Evolutionary conservation across 2,888 invertebrate species (phyloP), one percentile per base, ranked within the genome.

Genomic region (Phoenoteleia sp.): DNA sequence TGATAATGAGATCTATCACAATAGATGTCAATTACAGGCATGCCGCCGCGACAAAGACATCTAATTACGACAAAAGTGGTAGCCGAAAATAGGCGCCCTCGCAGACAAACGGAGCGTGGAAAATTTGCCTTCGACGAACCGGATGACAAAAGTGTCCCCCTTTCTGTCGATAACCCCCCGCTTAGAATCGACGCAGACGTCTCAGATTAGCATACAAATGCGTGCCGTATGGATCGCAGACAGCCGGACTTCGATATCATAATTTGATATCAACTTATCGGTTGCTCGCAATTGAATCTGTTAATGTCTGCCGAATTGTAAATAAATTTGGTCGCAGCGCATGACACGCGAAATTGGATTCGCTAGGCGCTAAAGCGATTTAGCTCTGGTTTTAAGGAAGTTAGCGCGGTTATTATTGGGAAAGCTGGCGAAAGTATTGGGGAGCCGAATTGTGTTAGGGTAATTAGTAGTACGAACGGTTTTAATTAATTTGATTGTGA

Each of bases 21-120:
- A 85, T 81, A 62, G 77, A 81, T 54, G 84, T 85, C 84, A 85
- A 81, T 85, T 85, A 76, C 84, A 85, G 84, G 56, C 76, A 54
- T 56, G 76, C 25, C 58, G 77, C 60, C 33, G 81, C 84, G 71
- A 85, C 84, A 85, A 85, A 85, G 84, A 81, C 81, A 56, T 74
- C 77, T 85, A 85, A 85, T 81, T 85, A 85, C 81, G 64, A 39
- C 42, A 56, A 84, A 66, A 84, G 66, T 76, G 72, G 64, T 42
- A 45, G n/a, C 79, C 74, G 60, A 80, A 84, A 84, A 80, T 67
- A 67, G 69, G 29, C 66, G 45, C 23, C 60, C 42, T 58, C 25
- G 27, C 29, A 17, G 54, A 42, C 33, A 33, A 69, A 69, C 56
- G 27, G 42, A 42, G 71, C 69, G 42, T 54, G 56, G 56, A 64